Evolutionary conservation across 64 coral and sea anemone genomes (phyloP), one percentile per base, ranked within the genome.

Genomic region (Acropora tenuis): DNA sequence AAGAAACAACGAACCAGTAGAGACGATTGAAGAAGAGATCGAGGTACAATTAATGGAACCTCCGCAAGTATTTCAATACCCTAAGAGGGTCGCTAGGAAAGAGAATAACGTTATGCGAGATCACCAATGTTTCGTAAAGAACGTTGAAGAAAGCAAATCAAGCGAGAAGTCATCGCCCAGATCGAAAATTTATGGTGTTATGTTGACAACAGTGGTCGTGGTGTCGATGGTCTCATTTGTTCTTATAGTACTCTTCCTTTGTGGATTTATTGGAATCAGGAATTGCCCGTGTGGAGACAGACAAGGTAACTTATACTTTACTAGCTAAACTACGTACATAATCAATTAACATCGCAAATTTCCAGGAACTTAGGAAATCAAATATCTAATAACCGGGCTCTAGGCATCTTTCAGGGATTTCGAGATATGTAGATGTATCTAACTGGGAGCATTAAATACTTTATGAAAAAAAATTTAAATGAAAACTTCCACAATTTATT

Each of bases 101-200:
- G 81, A 84, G 60, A 84, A 84, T 65, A 84, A 68, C 13, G 41
- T 84, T 41, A 19, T 47, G 7, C 13, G 81, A 43, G 59, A 84
- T 48, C 19, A 43, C 41, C 55, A 83, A 16, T 84, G 59, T 59
- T 59, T 69, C 57, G 43, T 84, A 1, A 47, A 84, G 48, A 65
- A 41, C 81, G 18, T 48, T 3, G 43, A 68, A 61, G 43, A 47
- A 10, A 61, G 66, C 15, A 69, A 45, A 16, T 43, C 43, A 41
- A 19, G 15, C 11, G 13, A 15, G 44, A 84, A 19, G 3, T 16
- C 58, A 18, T 8, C 60, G 5, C 42, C 48, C 7, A 84, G 60
- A 10, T 18, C 6, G 45, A 11, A 61, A 47, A 9, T 48, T 8
- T 16, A n/a, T 65, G 6, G 57, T 3, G 15, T 69, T 11, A 20